Percentiles rank a stretch among this genome's conserved stretches.
Evolutionary conservation across 2,888 invertebrate species (phyloP).

Genomic region (Smittia aterrima): DNA sequence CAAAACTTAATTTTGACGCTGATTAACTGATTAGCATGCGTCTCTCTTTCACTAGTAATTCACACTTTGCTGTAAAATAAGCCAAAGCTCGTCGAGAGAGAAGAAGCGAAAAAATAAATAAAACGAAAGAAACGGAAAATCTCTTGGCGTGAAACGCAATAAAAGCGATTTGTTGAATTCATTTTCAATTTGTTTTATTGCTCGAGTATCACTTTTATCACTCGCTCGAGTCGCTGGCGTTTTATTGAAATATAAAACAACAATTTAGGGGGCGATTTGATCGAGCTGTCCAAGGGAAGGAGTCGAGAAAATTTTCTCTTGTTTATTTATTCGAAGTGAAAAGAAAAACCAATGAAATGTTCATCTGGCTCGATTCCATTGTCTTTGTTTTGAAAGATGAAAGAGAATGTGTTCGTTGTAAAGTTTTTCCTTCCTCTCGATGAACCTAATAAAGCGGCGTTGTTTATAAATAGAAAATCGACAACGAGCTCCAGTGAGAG

Average conservation of each 20-base stretch:
- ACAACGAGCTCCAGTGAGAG: neutral
- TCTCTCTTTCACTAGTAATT: neutral
- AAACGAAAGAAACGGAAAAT: conserved; percentile 1
- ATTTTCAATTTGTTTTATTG: conserved; percentile 17
- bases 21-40: conserved; percentile 20
- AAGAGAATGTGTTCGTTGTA: neutral
- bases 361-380: neutral
- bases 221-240: neutral
- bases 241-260: conserved; percentile 4
- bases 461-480: neutral
- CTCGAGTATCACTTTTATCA: neutral
- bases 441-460: neutral
- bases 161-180: conserved; percentile 13
- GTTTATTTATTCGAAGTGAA: conserved; percentile 5
- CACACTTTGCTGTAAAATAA: neutral
- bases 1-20: neutral
- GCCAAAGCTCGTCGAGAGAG: neutral
- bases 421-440: neutral
- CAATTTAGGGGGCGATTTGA: neutral
- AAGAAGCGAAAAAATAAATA: neutral
- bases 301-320: neutral
- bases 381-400: neutral
- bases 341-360: neutral
- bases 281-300: neutral
- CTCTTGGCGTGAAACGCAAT: too few relatives aligned